phyloP scores from a whole-genome alignment of 2,113 vertebrate genomes.

The Lepus americanus region DNA sequence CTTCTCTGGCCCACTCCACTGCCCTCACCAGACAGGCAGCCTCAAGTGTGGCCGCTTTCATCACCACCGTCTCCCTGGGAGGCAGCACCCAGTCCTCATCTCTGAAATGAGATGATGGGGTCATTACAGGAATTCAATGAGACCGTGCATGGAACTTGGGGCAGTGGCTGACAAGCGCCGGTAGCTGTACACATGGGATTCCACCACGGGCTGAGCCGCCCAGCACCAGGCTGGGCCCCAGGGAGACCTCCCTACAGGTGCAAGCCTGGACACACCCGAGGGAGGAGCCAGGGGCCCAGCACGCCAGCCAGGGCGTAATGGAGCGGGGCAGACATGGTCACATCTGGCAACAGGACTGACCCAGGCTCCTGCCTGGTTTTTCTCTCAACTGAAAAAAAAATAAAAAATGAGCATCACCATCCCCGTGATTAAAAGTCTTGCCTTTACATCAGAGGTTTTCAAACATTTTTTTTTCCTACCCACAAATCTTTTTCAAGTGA shows the following conservation, averaged over 20 bases:
- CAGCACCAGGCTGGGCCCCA: not conserved
- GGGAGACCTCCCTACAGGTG: not conserved
- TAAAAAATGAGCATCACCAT: not conserved
- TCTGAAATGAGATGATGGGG: slow-evolving; percentile 23
- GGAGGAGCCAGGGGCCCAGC: not conserved
- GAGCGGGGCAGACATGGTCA: rapidly evolving
- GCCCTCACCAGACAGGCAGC: not conserved
- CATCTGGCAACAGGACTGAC: not conserved
- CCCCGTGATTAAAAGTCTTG: not conserved
- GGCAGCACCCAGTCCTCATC: not conserved
- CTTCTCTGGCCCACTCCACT: rapidly evolving
- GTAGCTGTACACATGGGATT: not conserved
- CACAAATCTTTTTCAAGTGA: not conserved
- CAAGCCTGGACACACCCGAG: not conserved
- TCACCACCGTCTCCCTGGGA: not conserved
- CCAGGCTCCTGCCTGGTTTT: not conserved
- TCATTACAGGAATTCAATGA: slow-evolving; percentile 12
- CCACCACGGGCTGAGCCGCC: not conserved
- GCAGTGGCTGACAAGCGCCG: not conserved
- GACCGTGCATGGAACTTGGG: not conserved
- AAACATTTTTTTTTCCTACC: slow-evolving; percentile 29
- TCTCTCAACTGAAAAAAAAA: not conserved
- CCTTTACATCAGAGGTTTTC: not conserved
- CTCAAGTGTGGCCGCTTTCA: rapidly evolving
- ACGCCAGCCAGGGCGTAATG: not conserved